Base-by-base conservation (phyloP, 2,113 vertebrate species). In the Silurus meridionalis region DNA sequence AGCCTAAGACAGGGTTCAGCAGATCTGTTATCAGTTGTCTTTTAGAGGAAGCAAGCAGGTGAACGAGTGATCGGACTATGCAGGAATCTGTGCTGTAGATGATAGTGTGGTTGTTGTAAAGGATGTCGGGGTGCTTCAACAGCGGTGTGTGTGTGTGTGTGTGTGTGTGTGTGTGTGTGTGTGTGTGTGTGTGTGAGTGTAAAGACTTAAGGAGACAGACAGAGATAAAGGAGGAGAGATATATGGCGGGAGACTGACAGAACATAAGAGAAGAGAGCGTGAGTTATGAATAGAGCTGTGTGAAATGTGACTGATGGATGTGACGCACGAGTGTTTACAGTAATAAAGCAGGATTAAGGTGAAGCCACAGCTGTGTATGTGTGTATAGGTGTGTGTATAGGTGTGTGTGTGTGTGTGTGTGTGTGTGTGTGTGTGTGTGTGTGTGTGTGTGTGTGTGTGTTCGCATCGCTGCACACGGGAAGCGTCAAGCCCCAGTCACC, bases 211-310 rank as follows among this genome's bases (percentile, higher is more conserved):
- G 19, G 50, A n/a, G 19, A 53, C 19, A 28, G 77, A 80, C 15
- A 21, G 23, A 55, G 74, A 75, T 50, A 75, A 52, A 52, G 75
- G 9, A 72, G 57, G 75, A 57, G 53, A 28, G n/a, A 58, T 58
- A 28, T 28, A 58, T 13, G 14, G 11, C 0, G 53, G 17, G 57
- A 1, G 25, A 60, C 55, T 46, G 78, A 80, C 78, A 80, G 78
- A 80, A 80, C 55, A 80, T 55, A 80, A 3, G 53, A 79, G 75
- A 79, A 55, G 1, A 57, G 75, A 50, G 71, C 8, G 8, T 80
- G 78, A 80, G 78, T 80, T 80, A 58, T 61, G 55, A 80, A 86
- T 72, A 78, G 74, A 78, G 60, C 79, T 53, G 83, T 84, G 81
- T 84, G 37, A 48, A 67, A 79, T 11, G n/a, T 79, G 77, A 79